Percentiles rank a stretch among this genome's conserved stretches.
Evolutionary conservation across 1,140 invertebrate species (phyloP).

Genomic region (Limonius californicus): DNA sequence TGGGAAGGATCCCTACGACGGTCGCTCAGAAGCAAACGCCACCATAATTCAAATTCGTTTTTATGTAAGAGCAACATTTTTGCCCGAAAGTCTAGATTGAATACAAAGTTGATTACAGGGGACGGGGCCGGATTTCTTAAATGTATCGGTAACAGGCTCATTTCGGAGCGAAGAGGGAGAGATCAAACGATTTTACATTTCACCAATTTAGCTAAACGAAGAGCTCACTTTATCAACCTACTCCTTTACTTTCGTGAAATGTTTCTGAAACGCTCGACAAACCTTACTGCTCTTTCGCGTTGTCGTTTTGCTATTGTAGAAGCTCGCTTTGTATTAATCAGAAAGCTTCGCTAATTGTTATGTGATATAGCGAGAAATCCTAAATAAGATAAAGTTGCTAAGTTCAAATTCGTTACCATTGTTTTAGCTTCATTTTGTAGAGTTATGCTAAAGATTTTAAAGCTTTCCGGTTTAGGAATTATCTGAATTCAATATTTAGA

Average conservation of each 20-base stretch:
- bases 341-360: no score
- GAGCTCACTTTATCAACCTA: background rate
- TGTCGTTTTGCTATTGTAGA: no score
- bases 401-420: no score
- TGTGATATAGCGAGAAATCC: no score
- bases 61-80: slow-evolving; percentile 7
- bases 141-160: slow-evolving; percentile 10
- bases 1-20: background rate
- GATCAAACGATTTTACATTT: slow-evolving; percentile 14
- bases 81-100: background rate
- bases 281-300: no score
- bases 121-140: background rate
- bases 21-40: background rate
- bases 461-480: no score
- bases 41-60: background rate
- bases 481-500: no score
- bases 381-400: no score
- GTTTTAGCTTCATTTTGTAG: no score
- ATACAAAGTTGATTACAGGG: slow-evolving; percentile 3
- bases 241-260: background rate
- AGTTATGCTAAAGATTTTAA: no score
- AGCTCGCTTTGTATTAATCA: no score
- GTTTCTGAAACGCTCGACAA: no score
- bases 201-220: slow-evolving; percentile 8
- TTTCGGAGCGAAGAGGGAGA: background rate